Conservation (phyloP, 2,888 invertebrate genomes). For the Elegia similella region DNA sequence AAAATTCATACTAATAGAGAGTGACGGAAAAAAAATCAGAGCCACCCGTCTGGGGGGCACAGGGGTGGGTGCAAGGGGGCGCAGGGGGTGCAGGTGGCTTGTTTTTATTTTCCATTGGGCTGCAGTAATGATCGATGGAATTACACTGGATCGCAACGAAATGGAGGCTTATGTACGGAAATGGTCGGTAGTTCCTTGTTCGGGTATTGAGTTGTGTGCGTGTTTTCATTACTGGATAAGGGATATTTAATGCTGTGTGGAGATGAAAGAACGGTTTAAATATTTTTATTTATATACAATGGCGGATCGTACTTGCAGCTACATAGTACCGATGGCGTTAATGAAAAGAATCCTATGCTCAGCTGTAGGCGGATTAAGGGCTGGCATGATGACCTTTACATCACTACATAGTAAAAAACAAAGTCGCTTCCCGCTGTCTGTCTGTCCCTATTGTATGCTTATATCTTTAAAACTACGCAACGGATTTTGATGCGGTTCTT, state of each 20-base stretch:
- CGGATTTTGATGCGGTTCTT: no score
- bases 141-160: slow-evolving; percentile 50
- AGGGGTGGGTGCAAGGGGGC: slow-evolving; percentile 29
- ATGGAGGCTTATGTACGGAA: slow-evolving; percentile 2
- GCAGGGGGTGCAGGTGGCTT: slow-evolving; percentile 69
- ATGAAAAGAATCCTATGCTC: no score
- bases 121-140: slow-evolving; percentile 81
- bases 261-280: not conserved
- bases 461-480: no score
- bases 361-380: no score
- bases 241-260: not conserved
- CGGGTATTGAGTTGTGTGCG: not conserved
- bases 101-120: slow-evolving; percentile 80
- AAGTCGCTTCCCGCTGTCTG: no score
- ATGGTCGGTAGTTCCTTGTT: not conserved
- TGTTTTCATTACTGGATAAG: not conserved
- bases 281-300: no score
- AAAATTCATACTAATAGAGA: slow-evolving; percentile 59
- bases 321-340: no score
- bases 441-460: no score
- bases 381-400: no score
- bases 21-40: slow-evolving; percentile 75
- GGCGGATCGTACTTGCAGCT: no score
- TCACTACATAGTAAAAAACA: no score
- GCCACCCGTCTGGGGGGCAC: slow-evolving; percentile 52